These are phyloP conservation scores for Parauchenoglanis ngamensis DNA, from an alignment of 2,797 vertebrate species.

Conservation along the genomic window DNA sequence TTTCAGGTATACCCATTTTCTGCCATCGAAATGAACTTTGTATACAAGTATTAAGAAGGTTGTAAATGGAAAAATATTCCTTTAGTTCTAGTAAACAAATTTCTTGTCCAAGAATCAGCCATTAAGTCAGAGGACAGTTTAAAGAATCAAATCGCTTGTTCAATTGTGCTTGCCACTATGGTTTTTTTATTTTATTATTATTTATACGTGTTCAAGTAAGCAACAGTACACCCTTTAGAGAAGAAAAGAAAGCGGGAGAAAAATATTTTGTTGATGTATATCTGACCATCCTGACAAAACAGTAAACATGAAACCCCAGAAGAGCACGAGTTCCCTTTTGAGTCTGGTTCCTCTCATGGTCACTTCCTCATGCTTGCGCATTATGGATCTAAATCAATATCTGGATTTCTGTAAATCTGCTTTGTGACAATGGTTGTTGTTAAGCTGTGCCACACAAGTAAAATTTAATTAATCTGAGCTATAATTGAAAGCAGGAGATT, in stretches of 20 bases:
- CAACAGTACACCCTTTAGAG: neutral
- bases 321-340: neutral
- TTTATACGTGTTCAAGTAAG: neutral
- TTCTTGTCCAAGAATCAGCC: neutral
- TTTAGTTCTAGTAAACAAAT: neutral
- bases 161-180: neutral
- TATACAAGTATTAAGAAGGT: neutral
- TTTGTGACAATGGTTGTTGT: neutral
- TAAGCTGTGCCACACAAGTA: neutral
- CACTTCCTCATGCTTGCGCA: neutral
- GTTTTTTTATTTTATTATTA: no score
- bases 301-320: neutral
- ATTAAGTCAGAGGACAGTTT: neutral
- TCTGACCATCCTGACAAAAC: neutral
- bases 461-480: neutral
- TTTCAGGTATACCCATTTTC: neutral
- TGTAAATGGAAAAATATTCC: neutral
- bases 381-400: neutral
- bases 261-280: neutral
- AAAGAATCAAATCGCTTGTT: neutral
- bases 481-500: neutral
- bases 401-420: constrained; percentile 13
- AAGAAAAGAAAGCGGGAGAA: neutral
- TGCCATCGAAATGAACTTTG: neutral
- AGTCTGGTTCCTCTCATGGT: neutral